A percentile compares a stretch with the other conserved stretches of the same genome.
These are phyloP conservation scores for Lasioglossum oenotherae DNA, from an alignment of 2,888 invertebrate species.

Conservation along the genomic window DNA sequence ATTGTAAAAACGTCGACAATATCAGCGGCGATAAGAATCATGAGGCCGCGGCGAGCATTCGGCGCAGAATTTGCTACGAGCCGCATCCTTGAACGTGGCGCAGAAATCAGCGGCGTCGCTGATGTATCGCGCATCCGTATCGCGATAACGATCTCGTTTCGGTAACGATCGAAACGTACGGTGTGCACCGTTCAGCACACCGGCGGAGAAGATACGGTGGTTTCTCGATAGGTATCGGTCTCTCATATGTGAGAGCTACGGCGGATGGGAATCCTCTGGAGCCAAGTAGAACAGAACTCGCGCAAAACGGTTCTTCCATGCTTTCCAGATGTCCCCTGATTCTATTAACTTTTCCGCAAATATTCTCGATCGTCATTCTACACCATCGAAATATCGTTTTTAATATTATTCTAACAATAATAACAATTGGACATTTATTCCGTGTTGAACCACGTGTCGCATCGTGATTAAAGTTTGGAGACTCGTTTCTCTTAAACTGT, in stretches of 20 bases:
- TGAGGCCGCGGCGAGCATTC: slow-evolving; percentile 34
- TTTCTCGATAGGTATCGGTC: slow-evolving; percentile 65
- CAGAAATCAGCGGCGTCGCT: slow-evolving; percentile 73
- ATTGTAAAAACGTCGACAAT: slow-evolving; percentile 32
- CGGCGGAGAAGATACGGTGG: slow-evolving; percentile 49
- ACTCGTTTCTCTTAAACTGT: background rate
- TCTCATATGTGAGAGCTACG: slow-evolving; percentile 59
- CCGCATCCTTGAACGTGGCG: slow-evolving; percentile 68
- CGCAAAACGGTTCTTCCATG: slow-evolving; percentile 57
- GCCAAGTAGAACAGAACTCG: slow-evolving; percentile 61
- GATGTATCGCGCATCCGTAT: slow-evolving; percentile 81
- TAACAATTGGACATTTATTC: background rate
- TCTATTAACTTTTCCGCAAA: slow-evolving; percentile 43
- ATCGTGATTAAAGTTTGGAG: too few species aligned
- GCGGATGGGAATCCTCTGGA: slow-evolving; percentile 51
- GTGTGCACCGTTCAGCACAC: slow-evolving; percentile 37
- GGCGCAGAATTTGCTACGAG: slow-evolving; percentile 56
- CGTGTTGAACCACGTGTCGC: too few species aligned
- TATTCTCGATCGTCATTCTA: slow-evolving; percentile 20
- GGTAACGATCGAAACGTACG: slow-evolving; percentile 68
- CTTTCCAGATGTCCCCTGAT: slow-evolving; percentile 33
- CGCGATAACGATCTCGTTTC: slow-evolving; percentile 80
- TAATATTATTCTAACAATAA: background rate
- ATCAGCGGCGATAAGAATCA: slow-evolving; percentile 41
- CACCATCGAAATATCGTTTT: background rate